These are phyloP conservation scores for Pseudoatta argentina DNA, from an alignment of 1,140 invertebrate species.

Conservation along the genomic window DNA sequence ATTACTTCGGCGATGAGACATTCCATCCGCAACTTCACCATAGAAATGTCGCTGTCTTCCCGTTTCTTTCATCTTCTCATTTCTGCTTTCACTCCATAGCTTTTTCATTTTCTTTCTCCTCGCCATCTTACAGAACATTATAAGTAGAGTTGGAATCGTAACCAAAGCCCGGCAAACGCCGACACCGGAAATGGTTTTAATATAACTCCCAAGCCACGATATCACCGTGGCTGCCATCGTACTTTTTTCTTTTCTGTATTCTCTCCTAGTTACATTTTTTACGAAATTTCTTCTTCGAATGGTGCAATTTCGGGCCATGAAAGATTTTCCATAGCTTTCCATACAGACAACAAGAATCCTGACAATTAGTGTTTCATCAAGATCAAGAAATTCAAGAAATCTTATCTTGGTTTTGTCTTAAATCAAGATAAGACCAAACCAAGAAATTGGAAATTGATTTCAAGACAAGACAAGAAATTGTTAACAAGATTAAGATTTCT, in stretches of 20 bases:
- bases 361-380: too few relatives aligned
- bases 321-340: neutral
- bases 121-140: conserved; percentile 39
- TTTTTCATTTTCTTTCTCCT: conserved; percentile 61
- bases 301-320: conserved; percentile 4
- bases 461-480: too few relatives aligned
- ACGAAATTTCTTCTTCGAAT: conserved; percentile 36
- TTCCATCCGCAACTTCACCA: conserved; percentile 5
- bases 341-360: neutral
- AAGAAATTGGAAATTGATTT: too few relatives aligned
- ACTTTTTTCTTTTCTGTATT: neutral
- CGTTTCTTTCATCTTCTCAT: conserved; percentile 31
- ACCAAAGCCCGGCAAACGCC: conserved; percentile 59
- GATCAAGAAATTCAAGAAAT: too few relatives aligned
- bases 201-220: conserved; percentile 52
- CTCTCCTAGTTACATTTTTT: neutral
- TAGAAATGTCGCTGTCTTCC: neutral
- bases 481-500: too few relatives aligned
- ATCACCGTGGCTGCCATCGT: neutral
- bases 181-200: conserved; percentile 69
- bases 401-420: too few relatives aligned
- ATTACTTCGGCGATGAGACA: conserved; percentile 14
- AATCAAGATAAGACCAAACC: too few relatives aligned
- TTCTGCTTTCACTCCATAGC: conserved; percentile 30
- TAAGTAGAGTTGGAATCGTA: conserved; percentile 40